Conservation (phyloP, 2,888 invertebrate species). For the Drosophila longiperda region DNA sequence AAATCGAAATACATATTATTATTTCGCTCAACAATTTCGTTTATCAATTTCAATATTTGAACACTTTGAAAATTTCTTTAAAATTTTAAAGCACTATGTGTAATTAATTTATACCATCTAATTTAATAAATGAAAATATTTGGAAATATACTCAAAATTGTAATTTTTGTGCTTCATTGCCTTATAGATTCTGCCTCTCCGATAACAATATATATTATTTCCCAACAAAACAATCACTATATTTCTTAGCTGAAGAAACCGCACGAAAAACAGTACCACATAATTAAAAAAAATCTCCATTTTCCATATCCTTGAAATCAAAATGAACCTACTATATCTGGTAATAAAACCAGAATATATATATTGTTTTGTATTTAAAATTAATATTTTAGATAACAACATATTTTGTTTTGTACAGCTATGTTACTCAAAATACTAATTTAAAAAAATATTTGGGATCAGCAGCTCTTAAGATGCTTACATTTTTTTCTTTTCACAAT, state of each 20-base stretch:
- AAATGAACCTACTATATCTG: background rate
- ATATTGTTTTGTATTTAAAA: background rate
- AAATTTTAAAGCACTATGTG: background rate
- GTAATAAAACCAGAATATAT: background rate
- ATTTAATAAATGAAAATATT: background rate
- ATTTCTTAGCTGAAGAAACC: background rate
- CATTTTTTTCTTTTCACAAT: background rate
- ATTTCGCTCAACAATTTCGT: background rate
- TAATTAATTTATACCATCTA: background rate
- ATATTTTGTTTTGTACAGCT: background rate
- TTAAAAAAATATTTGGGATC: background rate
- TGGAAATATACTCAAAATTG: background rate
- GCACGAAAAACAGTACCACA: background rate
- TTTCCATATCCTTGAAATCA: no score
- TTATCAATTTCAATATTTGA: background rate
- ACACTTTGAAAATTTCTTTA: background rate
- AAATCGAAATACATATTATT: background rate
- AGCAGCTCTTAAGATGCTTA: background rate
- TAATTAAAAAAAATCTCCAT: background rate
- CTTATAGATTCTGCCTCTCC: background rate
- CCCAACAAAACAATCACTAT: background rate
- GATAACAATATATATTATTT: background rate
- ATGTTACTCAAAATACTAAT: background rate
- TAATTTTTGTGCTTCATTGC: background rate
- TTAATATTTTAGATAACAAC: background rate